Evolutionary conservation across 2,888 invertebrate genomes (phyloP), one percentile per base, ranked within the genome.

Genomic region (Linnaemya tessellans): DNA sequence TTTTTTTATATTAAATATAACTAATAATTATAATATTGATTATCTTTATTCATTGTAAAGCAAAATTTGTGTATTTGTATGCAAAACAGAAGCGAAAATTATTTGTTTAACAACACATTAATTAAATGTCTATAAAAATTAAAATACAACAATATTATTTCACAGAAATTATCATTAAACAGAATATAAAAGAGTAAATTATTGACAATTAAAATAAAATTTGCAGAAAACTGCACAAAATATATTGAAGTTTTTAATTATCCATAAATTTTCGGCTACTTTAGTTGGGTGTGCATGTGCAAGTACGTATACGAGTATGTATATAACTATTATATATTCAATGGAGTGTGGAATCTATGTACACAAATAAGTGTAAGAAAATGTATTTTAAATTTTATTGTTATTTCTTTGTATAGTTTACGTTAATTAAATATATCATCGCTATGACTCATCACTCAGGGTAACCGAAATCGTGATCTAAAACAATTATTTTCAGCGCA

Each of bases 111-210:
- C 58, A 60, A 18, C 11, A 38, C 60, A 41, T 70, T 78, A 78
- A 78, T 78, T 78, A 78, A 78, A 51, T 68, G 68, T 41, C 78
- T 70, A 68, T 78, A 68, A 51, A 67, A 77, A 35, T 67, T 65
- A 35, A 77, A 65, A 46, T 35, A 43, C 18, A 60, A 60, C 49
- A 25, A 51, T 51, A 70, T 70, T 70, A 70, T 51, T 70, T 18
- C 41, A 70, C 41, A 78, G 15, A 70, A 68, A 70, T 51, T 41
- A 70, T 70, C 51, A 70, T 78, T 78, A 78, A 78, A 41, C 41
- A 22, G 41, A 70, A 60, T 18, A 60, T 25, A 51, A 78, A 75
- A 65, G 68, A 49, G n/a, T 58, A 8, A 68, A 51, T 51, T 75
- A 51, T 62, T 60, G 78, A 0, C 62, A 38, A 70, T 70, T 62